A percentile compares a stretch with the other conserved stretches of the same genome.
phyloP scores from a whole-genome alignment of 2,888 invertebrate genomes.

The Tenthredo scrophulariae region DNA sequence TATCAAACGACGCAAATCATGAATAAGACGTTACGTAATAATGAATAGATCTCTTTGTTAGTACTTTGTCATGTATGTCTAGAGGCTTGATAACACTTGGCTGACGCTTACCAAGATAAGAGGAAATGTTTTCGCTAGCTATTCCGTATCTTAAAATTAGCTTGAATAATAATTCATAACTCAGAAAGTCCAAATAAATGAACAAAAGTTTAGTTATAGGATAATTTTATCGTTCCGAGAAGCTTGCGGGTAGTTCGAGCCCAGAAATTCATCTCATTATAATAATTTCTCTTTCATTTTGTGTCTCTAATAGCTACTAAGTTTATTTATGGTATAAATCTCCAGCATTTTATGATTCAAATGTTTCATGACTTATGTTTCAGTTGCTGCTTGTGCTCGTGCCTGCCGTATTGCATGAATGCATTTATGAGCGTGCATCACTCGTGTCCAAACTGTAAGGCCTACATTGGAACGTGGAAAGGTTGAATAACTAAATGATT shows the following conservation, averaged over 20 bases:
- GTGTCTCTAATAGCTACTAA: not conserved
- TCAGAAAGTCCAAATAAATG: not conserved
- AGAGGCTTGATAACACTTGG: not conserved
- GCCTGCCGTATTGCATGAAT: constrained; percentile 80
- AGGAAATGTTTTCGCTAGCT: not conserved
- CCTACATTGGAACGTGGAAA: constrained; percentile 78
- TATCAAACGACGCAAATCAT: not conserved
- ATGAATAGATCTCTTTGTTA: constrained; percentile 6
- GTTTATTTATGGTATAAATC: not conserved
- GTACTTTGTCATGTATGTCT: not conserved
- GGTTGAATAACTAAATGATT: constrained; percentile 65
- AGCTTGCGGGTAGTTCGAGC: not conserved
- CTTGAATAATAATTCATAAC: not conserved
- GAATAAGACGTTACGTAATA: not conserved
- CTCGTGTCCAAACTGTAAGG: constrained; percentile 79
- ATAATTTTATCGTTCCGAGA: not conserved
- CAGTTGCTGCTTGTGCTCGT: constrained; percentile 80
- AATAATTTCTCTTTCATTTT: no score
- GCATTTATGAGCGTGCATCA: constrained; percentile 79
- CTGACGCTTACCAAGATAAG: not conserved
- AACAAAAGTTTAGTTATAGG: not conserved
- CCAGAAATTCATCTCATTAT: not conserved
- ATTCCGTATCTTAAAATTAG: not conserved
- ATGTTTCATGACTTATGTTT: constrained; percentile 58
- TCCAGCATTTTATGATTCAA: not conserved